Base-by-base conservation (phyloP, 1,140 invertebrate species). In the Dreissena polymorpha region DNA sequence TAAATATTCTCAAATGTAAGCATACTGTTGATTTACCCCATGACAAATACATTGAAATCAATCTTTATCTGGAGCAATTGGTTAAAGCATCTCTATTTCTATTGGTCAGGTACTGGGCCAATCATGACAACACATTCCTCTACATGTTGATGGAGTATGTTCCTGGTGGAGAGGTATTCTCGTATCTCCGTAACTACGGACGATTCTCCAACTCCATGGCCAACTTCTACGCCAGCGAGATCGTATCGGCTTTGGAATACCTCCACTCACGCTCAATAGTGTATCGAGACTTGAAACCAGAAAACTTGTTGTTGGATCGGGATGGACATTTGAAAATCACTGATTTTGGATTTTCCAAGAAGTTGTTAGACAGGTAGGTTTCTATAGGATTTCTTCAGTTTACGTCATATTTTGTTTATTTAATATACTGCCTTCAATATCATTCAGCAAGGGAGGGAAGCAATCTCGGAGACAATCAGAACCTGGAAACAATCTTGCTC, bases 271-370 rank as follows among this genome's bases (percentile, higher is more conserved):
- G 88, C 67, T 80, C 83, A 55, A 91, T 92, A 70, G 92, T 93
- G 49, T 93, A 93, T 87, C 89, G 94, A 85, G 95, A 95, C 89
- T 91, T 96, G 65, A 98, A 98, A 92, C 97, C 97, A 5, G 98
- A 99, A 92, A 99, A 99, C 93, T 93, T 99, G 23, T 93, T 99
- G 0, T 93, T 99, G 25, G 98, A 98, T 89, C 95, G 95, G 86
- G 96, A 98, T 87, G 98, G 98, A 0, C 98, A 99, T 92, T 93
- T 99, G 81, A 99, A 99, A 93, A 97, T 99, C 75, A 99, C 98
- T 16, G 98, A 99, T 93, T 99, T 99, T 93, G 98, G 98, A 53
- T 99, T 99, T 92, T 97, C 98, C 10, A 99, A 99, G 93, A 97
- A 97, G 89, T 93, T 99, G 23, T 95, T 95, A 10, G 97, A 99